Evolutionary conservation across 2,113 vertebrate genomes (phyloP), one percentile per base, ranked within the genome.

Genomic region (Gobiocypris rarus): DNA sequence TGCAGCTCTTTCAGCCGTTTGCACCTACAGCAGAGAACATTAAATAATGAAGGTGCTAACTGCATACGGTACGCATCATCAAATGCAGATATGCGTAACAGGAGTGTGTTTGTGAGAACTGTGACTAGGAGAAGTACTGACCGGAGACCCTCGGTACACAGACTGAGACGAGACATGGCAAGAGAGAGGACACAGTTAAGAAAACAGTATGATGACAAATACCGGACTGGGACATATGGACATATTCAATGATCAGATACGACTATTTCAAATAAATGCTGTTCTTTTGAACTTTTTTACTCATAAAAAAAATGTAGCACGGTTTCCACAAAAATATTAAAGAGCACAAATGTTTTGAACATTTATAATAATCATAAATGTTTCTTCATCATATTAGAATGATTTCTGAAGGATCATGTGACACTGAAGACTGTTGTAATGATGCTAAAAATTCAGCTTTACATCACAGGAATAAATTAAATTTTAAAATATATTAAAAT

Each of bases 91-190:
- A 52, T 71, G 78, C 45, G 17, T 75, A 69, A 54, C 45, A 56
- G 71, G 19, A 54, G 65, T 22, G 19, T 70, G 65, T 54, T 63
- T 79, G 56, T 58, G 58, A 74, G 75, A 83, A 31, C 15, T 79
- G 61, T 59, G 74, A 61, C 83, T 61, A 24, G 17, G 43, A 28
- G 67, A 65, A 89, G 70, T 94, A 98, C 97, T 96, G 95, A 98
- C 97, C 97, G 97, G 96, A 90, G 97, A 97, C 96, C 97, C 97
- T 96, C 96, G 95, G 93, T 96, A 97, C 88, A 96, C 76, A 92
- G 96, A 98, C 97, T 98, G 93, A 91, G 90, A 90, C 80, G 88
- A 90, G 83, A 90, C 87, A 84, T 91, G 89, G 86, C 75, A 88
- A 85, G 87, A 93, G 80, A 93, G 87, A 93, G 87, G 92, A 90